Conservation (phyloP, 2,888 invertebrate genomes). For the Vanessa cardui region DNA sequence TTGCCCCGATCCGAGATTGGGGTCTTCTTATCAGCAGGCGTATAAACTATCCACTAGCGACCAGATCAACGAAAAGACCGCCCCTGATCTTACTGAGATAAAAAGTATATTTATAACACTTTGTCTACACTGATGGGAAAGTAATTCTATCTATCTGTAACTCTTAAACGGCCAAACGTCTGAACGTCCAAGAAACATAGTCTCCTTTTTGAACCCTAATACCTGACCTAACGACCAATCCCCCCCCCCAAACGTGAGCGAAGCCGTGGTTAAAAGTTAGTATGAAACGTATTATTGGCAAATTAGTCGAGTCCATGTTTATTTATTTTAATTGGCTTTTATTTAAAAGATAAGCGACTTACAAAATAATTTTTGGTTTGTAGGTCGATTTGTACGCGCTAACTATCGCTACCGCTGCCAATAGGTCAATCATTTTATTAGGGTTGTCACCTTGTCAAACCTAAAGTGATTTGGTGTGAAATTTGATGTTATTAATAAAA, state of each 20-base stretch:
- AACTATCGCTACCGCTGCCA: conserved; percentile 59
- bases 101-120: background rate
- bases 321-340: conserved; percentile 26
- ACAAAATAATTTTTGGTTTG: conserved; percentile 35
- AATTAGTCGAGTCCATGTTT: background rate
- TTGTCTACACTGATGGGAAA: background rate
- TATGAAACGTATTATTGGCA: background rate
- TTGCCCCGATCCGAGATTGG: too few species aligned
- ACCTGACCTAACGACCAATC: too few species aligned
- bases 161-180: too few species aligned
- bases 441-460: conserved; percentile 51
- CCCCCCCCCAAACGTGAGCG: too few species aligned
- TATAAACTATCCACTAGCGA: too few species aligned
- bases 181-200: too few species aligned
- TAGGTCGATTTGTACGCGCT: conserved; percentile 72
- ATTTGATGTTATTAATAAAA: conserved; percentile 26
- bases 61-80: too few species aligned
- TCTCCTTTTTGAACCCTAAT: too few species aligned
- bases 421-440: conserved; percentile 57
- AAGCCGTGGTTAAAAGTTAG: too few species aligned
- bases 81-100: too few species aligned
- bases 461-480: conserved; percentile 20
- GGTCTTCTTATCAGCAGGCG: too few species aligned
- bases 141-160: too few species aligned
- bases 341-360: conserved; percentile 22